Percentiles rank a stretch among this genome's conserved stretches.
Conservation (phyloP, 53 echinoderm and acorn worm species). For the Holothuria leucospilota region DNA sequence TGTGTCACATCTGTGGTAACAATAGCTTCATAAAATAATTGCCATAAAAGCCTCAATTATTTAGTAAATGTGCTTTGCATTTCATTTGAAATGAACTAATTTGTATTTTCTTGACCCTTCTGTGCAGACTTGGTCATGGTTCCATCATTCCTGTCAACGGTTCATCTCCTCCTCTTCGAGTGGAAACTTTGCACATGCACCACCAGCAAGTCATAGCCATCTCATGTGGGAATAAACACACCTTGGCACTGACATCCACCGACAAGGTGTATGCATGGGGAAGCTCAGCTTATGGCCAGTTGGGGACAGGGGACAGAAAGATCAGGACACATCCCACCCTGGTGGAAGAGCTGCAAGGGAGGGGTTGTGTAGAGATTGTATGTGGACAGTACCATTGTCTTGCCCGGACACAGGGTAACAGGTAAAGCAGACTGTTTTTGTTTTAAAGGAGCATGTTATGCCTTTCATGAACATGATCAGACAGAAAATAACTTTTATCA, state of each 20-base stretch:
- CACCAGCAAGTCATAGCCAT: constrained; percentile 76
- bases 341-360: constrained; percentile 74
- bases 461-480: too few relatives aligned
- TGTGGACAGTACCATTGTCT: constrained; percentile 95
- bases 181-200: constrained; percentile 89
- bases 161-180: constrained; percentile 76
- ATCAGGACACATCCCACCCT: constrained; percentile 80
- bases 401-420: constrained; percentile 82
- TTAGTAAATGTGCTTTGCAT: background rate
- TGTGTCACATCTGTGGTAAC: too few relatives aligned
- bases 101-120: background rate
- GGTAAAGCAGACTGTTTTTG: constrained; percentile 49
- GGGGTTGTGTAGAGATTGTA: constrained; percentile 70
- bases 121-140: constrained; percentile 86
- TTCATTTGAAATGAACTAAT: background rate
- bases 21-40: too few relatives aligned
- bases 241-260: constrained; percentile 72
- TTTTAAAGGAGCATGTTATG: background rate
- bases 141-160: constrained; percentile 87
- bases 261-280: constrained; percentile 91
- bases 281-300: constrained; percentile 82
- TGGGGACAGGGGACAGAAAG: constrained; percentile 75
- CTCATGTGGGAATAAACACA: constrained; percentile 94
- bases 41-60: too few relatives aligned
- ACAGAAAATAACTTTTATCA: too few relatives aligned